Evolutionary conservation across 2,888 invertebrate genomes (phyloP).

Genomic region (Marronus borbonicus): DNA sequence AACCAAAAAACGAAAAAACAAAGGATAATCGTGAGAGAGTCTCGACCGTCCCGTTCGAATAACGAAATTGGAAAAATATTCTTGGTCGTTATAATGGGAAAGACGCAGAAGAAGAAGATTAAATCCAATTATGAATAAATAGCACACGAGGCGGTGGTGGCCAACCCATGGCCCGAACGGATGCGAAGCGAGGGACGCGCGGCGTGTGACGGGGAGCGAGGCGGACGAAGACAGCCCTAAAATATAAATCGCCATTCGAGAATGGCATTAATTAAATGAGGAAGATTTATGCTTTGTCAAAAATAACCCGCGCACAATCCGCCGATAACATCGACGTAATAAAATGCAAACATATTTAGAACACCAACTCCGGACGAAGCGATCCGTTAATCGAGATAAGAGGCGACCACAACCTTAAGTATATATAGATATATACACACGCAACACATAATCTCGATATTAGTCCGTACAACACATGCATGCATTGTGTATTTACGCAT

Average conservation of each 20-base stretch:
- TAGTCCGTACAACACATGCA: not conserved
- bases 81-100: slow-evolving; percentile 26
- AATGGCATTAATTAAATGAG: slow-evolving; percentile 68
- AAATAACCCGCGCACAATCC: slow-evolving; percentile 69
- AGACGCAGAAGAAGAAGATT: slow-evolving; percentile 51
- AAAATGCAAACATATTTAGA: slow-evolving; percentile 70
- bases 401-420: slow-evolving; percentile 37
- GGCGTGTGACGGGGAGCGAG: not conserved
- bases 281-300: slow-evolving; percentile 69
- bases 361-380: slow-evolving; percentile 49
- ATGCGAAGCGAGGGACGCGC: not conserved
- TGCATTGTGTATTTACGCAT: not conserved
- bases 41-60: too few relatives aligned
- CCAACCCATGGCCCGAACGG: slow-evolving; percentile 40
- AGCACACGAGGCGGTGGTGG: too few relatives aligned
- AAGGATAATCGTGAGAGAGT: not conserved
- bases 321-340: slow-evolving; percentile 69
- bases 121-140: slow-evolving; percentile 62
- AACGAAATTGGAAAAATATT: slow-evolving; percentile 40
- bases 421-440: slow-evolving; percentile 10
- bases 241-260: slow-evolving; percentile 60
- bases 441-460: not conserved
- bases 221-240: slow-evolving; percentile 48
- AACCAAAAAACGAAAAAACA: not conserved
- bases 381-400: slow-evolving; percentile 44